Evolutionary conservation across 1,140 invertebrate species (phyloP).

Genomic region (Microplitis demolitor): DNA sequence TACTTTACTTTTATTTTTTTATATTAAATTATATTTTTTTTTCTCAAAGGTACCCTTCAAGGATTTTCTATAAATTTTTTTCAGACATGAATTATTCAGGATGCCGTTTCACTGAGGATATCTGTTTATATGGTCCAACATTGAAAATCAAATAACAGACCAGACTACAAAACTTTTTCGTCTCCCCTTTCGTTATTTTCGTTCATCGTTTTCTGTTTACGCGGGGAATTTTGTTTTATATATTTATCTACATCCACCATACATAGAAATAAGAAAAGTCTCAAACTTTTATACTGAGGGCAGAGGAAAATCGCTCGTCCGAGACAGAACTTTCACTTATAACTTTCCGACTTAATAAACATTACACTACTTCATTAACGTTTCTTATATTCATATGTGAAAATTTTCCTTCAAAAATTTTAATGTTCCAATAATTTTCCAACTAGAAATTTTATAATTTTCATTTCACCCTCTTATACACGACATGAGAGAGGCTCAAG

Average conservation of each 20-base stretch:
- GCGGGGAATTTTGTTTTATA: slow-evolving; percentile 51
- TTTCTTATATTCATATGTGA: too few species aligned
- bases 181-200: neutral
- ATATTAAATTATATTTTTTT: neutral
- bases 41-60: neutral
- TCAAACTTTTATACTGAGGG: slow-evolving; percentile 24
- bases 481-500: too few species aligned
- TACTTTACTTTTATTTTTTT: neutral
- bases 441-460: too few species aligned
- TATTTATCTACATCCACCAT: slow-evolving; percentile 47
- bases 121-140: slow-evolving; percentile 46
- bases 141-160: slow-evolving; percentile 50
- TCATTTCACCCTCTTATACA: too few species aligned
- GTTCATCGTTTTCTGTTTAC: slow-evolving; percentile 9
- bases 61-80: neutral
- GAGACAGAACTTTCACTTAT: too few species aligned
- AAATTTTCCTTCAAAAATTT: too few species aligned
- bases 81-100: neutral
- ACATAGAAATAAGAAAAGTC: slow-evolving; percentile 41
- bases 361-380: too few species aligned
- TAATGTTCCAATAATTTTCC: too few species aligned
- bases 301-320: neutral
- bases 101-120: slow-evolving; percentile 25
- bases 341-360: too few species aligned
- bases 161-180: neutral